Conservation (phyloP, 2,888 invertebrate genomes). For the Zhuqinia jingwanae region DNA sequence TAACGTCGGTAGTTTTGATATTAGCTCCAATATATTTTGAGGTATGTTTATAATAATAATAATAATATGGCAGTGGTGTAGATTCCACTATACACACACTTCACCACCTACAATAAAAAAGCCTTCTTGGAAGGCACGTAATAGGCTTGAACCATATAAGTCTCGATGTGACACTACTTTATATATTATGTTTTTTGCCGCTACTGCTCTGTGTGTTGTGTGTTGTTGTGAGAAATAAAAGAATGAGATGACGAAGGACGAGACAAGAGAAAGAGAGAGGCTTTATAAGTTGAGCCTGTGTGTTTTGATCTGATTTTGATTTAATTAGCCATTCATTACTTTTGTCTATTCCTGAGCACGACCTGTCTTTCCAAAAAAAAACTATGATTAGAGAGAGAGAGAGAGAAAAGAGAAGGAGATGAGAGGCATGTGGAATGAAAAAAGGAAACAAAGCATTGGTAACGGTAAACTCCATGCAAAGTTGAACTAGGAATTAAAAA, state of each 20-base stretch:
- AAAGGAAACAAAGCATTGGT: too few species aligned
- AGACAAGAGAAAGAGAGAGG: conserved; percentile 19
- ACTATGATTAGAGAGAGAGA: conserved; percentile 19
- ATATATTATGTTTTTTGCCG: too few species aligned
- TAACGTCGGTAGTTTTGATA: background rate
- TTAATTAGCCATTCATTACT: conserved; percentile 75
- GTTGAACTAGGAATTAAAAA: too few species aligned
- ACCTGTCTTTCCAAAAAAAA: conserved; percentile 51
- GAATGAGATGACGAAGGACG: background rate
- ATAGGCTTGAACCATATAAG: too few species aligned
- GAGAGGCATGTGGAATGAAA: too few species aligned
- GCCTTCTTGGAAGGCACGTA: too few species aligned
- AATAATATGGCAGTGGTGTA: too few species aligned
- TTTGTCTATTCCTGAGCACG: conserved; percentile 72
- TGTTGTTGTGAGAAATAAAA: conserved; percentile 15
- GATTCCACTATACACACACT: background rate
- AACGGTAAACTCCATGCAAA: too few species aligned
- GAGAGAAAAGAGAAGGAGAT: too few species aligned
- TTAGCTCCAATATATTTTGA: background rate
- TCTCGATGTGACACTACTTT: too few species aligned
- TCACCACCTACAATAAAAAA: conserved; percentile 22
- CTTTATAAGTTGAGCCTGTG: conserved; percentile 53
- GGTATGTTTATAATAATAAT: too few species aligned
- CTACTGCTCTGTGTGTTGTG: background rate
- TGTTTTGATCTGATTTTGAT: conserved; percentile 71